phyloP scores from a whole-genome alignment of 2,888 invertebrate species.

The Coleophora flavipennella region DNA sequence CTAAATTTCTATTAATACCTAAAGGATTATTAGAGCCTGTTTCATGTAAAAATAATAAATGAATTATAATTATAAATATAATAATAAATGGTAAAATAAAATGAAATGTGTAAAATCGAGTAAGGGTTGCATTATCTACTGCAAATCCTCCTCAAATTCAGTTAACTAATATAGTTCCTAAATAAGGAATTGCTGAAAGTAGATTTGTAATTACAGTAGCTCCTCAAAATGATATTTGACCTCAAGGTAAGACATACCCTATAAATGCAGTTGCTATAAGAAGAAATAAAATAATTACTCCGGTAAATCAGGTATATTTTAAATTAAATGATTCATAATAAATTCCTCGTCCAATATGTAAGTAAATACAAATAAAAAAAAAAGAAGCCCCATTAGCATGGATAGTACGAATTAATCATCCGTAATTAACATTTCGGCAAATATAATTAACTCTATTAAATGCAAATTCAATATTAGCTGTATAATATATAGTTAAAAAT shows the following conservation, averaged over 20 bases:
- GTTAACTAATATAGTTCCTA: slow-evolving; percentile 75
- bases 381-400: slow-evolving; percentile 82
- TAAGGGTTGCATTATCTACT: slow-evolving; percentile 80
- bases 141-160: slow-evolving; percentile 86
- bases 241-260: slow-evolving; percentile 84
- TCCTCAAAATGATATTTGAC: slow-evolving; percentile 87
- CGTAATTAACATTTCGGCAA: slow-evolving; percentile 79
- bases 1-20: slow-evolving; percentile 75
- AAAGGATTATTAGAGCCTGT: slow-evolving; percentile 77
- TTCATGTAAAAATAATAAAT: slow-evolving; percentile 78
- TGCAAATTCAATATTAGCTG: slow-evolving; percentile 74
- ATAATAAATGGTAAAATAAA: slow-evolving; percentile 82
- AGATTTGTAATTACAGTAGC: slow-evolving; percentile 86
- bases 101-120: slow-evolving; percentile 83
- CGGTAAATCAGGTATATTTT: slow-evolving; percentile 75
- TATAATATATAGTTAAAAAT: slow-evolving; percentile 80
- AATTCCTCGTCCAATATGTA: slow-evolving; percentile 78
- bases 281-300: slow-evolving; percentile 77
- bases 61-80: slow-evolving; percentile 72
- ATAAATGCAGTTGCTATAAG: slow-evolving; percentile 82
- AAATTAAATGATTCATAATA: slow-evolving; percentile 64
- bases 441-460: slow-evolving; percentile 79
- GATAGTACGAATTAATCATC: slow-evolving; percentile 76
- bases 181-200: slow-evolving; percentile 79
- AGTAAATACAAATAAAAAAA: slow-evolving; percentile 80